Conservation (phyloP, 2,888 invertebrate genomes). For the Lasioglossum zephyrum region DNA sequence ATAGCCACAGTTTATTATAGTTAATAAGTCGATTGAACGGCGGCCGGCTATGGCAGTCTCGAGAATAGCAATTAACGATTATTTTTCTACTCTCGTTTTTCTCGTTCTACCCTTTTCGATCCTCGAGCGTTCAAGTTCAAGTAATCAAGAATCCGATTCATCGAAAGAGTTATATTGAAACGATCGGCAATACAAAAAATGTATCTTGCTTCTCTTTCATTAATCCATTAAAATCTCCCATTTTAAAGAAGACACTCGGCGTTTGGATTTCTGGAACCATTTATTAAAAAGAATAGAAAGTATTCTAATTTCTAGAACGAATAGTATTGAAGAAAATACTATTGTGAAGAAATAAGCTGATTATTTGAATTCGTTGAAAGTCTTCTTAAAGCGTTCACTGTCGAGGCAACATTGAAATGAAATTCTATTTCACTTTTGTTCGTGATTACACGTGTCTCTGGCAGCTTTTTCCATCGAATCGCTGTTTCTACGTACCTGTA, state of each 20-base stretch:
- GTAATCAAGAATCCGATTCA: conserved; percentile 3
- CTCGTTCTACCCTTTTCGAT: not conserved
- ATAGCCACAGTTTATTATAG: conserved; percentile 54
- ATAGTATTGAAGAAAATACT: too few relatives aligned
- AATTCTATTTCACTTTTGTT: conserved; percentile 67
- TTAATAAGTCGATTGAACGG: conserved; percentile 48
- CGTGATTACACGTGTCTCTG: not conserved
- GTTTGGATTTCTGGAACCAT: not conserved
- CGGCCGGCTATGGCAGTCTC: conserved; percentile 15
- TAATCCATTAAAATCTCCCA: not conserved
- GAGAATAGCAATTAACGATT: conserved; percentile 59
- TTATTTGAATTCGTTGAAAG: not conserved
- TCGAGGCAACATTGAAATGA: conserved; percentile 57
- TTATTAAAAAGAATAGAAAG: not conserved
- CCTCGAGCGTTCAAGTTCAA: not conserved
- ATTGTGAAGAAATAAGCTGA: too few relatives aligned
- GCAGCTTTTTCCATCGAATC: not conserved
- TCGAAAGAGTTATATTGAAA: not conserved
- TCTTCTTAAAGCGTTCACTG: not conserved
- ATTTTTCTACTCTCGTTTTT: conserved; percentile 45
- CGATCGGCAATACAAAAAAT: not conserved
- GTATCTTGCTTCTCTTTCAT: not conserved
- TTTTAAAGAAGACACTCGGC: not conserved
- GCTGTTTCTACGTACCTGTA: not conserved
- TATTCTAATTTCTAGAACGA: not conserved